Base-by-base conservation (phyloP, 2,888 invertebrate genomes). In the Lampropteryx suffumata region DNA sequence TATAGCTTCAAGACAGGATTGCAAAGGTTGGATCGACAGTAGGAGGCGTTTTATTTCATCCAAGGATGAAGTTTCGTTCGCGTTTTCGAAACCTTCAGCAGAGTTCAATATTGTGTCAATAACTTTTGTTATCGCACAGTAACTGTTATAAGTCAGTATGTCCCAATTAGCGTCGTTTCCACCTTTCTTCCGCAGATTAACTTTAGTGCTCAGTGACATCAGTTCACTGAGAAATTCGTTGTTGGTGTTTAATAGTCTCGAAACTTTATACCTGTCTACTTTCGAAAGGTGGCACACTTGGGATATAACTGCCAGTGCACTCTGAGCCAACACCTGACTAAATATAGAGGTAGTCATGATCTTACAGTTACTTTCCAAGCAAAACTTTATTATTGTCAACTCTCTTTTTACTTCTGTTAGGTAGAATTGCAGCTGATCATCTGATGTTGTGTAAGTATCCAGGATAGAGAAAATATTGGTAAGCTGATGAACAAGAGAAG, bases 1-100 rank as follows among this genome's bases (percentile, higher is more conserved):
- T 46, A 95, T 89, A 0, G 94, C 87, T 82, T 95, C 94, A 40
- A 92, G 74, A 64, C 92, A 91, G 59, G 82, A 82, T 52, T 80
- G 76, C 29, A 86, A 55, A 12, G 92, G 90, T 55, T 85, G 82
- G 39, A 92, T 82, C 26, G 84, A 82, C 37, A 91, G 69, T n/a
- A 92, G 72, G 36, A 90, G 77, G 3, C 86, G 75, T 72, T 87
- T 90, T 7, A 90, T 76, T 56, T 90, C 87, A 41, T 91, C 90
- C 51, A 92, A 71, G 0, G 84, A 79, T n/a, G 78, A 76, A 29
- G 87, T 80, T 24, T 84, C 80, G 41, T 85, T 83, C 11, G 76
- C 64, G 48, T 73, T 75, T 53, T 81, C 79, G 26, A 67, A 59
- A 2, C 71, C 74, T 64, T 86, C 83, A 26, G 79, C 78, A 12